Conservation (phyloP, 2,888 invertebrate genomes). For the Athripsodes cinereus region DNA sequence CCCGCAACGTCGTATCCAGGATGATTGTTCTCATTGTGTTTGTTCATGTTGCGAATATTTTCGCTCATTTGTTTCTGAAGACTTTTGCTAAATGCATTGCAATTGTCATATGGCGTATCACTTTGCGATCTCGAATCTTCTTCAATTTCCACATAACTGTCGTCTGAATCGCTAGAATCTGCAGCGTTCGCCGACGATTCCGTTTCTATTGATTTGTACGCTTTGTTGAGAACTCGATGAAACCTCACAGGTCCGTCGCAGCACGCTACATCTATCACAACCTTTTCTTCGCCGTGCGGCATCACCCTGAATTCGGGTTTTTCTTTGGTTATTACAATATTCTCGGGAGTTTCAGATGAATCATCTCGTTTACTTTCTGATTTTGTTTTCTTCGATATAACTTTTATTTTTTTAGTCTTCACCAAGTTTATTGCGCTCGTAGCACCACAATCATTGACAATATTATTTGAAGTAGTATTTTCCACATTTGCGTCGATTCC, state of each 20-base stretch:
- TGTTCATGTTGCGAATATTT: slow-evolving; percentile 41
- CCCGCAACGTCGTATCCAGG: slow-evolving; percentile 4
- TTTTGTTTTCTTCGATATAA: slow-evolving; percentile 14
- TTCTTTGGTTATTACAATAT: slow-evolving; percentile 1
- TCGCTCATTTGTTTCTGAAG: slow-evolving; percentile 48
- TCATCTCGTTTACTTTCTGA: slow-evolving; percentile 7
- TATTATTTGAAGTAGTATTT: background rate
- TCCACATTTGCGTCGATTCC: background rate
- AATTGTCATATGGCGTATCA: slow-evolving; percentile 29
- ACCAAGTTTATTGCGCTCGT: slow-evolving; percentile 13
- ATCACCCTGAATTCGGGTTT: slow-evolving; percentile 18
- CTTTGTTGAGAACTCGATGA: slow-evolving; percentile 77
- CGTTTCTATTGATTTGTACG: slow-evolving; percentile 50
- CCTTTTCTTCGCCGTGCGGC: slow-evolving; percentile 37
- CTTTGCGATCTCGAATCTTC: slow-evolving; percentile 24
- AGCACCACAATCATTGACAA: slow-evolving; percentile 22
- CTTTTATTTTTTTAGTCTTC: slow-evolving; percentile 6
- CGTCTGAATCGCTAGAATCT: slow-evolving; percentile 27
- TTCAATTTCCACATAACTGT: slow-evolving; percentile 27
- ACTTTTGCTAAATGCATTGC: slow-evolving; percentile 27
- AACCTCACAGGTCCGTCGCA: slow-evolving; percentile 88
- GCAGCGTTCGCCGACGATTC: slow-evolving; percentile 24
- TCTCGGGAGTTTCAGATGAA: background rate
- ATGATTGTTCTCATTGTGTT: slow-evolving; percentile 30
- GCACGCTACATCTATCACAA: slow-evolving; percentile 80